Evolutionary conservation across 2,888 invertebrate genomes (phyloP).

Genomic region (Drosophila demipolita): DNA sequence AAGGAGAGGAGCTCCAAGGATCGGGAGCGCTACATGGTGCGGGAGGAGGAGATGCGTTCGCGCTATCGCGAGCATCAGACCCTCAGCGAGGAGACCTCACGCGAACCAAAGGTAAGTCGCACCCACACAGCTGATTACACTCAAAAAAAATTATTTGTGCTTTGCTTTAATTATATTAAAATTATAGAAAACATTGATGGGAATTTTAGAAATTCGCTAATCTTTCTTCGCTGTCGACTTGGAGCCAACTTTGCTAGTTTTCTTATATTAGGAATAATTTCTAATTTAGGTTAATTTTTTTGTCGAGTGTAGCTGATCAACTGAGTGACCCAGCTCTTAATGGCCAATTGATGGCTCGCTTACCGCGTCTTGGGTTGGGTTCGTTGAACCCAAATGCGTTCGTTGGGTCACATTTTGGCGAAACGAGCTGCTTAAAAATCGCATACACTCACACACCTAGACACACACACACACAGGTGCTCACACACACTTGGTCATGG

Average conservation of each 20-base stretch:
- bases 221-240: too few species aligned
- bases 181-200: not conserved
- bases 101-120: slow-evolving; percentile 83
- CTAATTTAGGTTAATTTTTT: not conserved
- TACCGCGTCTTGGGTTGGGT: slow-evolving; percentile 31
- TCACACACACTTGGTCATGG: slow-evolving; percentile 53
- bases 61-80: slow-evolving; percentile 87
- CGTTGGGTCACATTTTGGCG: slow-evolving; percentile 20
- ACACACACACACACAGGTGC: slow-evolving; percentile 2
- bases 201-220: not conserved
- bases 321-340: slow-evolving; percentile 37
- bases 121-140: not conserved
- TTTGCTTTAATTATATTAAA: too few species aligned
- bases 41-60: slow-evolving; percentile 86
- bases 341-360: slow-evolving; percentile 60
- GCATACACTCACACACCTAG: slow-evolving; percentile 10
- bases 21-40: slow-evolving; percentile 85
- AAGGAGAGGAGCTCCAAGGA: slow-evolving; percentile 59
- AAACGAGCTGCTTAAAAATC: slow-evolving; percentile 26
- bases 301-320: not conserved
- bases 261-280: not conserved
- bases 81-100: slow-evolving; percentile 74
- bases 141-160: not conserved
- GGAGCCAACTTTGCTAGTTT: too few species aligned
- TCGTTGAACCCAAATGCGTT: slow-evolving; percentile 52